These are phyloP conservation scores for Brotula barbata DNA, from an alignment of 2,797 vertebrate species.

Conservation along the genomic window DNA sequence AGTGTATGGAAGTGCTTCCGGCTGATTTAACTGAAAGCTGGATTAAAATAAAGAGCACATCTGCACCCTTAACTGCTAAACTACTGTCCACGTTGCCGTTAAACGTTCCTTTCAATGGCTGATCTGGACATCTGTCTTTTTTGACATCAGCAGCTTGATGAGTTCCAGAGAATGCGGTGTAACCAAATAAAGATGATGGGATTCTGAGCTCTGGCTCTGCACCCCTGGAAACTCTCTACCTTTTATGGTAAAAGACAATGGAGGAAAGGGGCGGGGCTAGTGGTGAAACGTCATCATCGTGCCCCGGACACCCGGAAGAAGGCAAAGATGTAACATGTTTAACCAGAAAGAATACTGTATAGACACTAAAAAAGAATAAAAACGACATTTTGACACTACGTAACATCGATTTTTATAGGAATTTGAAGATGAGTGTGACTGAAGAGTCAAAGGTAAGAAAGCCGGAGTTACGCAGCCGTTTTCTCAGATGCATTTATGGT, in stretches of 20 bases:
- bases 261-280: conserved; percentile 37
- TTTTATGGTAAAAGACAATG: conserved; percentile 69
- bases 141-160: background rate
- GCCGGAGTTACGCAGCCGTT: background rate
- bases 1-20: no score
- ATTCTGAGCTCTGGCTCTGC: background rate
- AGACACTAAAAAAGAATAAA: background rate
- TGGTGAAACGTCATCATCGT: conserved; percentile 63
- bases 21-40: no score
- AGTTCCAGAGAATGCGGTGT: conserved; percentile 31
- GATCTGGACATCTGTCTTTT: background rate
- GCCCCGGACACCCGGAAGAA: conserved; percentile 69
- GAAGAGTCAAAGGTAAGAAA: conserved; percentile 65
- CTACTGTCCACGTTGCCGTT: no score
- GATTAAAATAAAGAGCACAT: no score
- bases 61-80: no score
- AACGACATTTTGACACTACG: background rate
- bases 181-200: conserved; percentile 67
- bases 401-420: background rate
- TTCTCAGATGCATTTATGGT: background rate
- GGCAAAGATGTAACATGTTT: conserved; percentile 41
- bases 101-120: no score
- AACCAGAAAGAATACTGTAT: conserved; percentile 25
- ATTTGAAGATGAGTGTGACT: conserved; percentile 62
- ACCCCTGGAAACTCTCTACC: conserved; percentile 47